Conservation (phyloP, 2,888 invertebrate genomes). For the Athetis lepigone region DNA sequence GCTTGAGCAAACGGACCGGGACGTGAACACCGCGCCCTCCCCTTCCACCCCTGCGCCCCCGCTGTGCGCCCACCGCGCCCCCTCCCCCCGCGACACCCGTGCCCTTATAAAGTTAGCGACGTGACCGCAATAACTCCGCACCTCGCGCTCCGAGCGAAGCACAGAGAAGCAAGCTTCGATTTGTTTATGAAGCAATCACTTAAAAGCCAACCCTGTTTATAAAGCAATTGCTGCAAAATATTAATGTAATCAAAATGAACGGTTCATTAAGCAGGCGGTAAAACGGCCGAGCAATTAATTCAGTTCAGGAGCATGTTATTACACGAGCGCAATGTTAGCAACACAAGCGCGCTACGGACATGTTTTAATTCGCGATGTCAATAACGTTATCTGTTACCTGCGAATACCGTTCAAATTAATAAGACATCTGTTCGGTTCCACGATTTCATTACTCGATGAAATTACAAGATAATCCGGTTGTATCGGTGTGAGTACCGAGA, state of each 20-base stretch:
- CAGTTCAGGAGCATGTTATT: slow-evolving; percentile 23
- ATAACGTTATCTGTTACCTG: slow-evolving; percentile 7
- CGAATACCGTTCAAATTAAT: slow-evolving; percentile 11
- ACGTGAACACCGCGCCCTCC: too few relatives aligned
- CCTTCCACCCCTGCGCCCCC: not conserved
- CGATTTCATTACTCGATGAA: not conserved
- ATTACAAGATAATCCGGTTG: slow-evolving; percentile 22
- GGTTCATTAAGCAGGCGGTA: slow-evolving; percentile 37
- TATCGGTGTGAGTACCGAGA: slow-evolving; percentile 13
- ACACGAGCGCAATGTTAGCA: not conserved
- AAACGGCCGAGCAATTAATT: slow-evolving; percentile 33
- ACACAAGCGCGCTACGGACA: not conserved
- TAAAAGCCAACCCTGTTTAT: slow-evolving; percentile 40
- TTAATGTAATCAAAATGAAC: slow-evolving; percentile 43
- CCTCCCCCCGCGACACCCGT: slow-evolving; percentile 25
- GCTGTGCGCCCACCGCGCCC: too few relatives aligned
- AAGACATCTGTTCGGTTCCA: slow-evolving; percentile 1
- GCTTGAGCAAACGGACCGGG: slow-evolving; percentile 36
- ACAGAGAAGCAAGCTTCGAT: slow-evolving; percentile 48
- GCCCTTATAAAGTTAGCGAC: slow-evolving; percentile 66
- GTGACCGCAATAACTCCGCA: slow-evolving; percentile 71
- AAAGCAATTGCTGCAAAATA: slow-evolving; percentile 40
- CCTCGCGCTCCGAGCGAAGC: slow-evolving; percentile 32
- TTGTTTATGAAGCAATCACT: slow-evolving; percentile 53
- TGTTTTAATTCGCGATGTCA: slow-evolving; percentile 1